phyloP scores from a whole-genome alignment of 2,888 invertebrate genomes.

The Rhyacophila evoluta region DNA sequence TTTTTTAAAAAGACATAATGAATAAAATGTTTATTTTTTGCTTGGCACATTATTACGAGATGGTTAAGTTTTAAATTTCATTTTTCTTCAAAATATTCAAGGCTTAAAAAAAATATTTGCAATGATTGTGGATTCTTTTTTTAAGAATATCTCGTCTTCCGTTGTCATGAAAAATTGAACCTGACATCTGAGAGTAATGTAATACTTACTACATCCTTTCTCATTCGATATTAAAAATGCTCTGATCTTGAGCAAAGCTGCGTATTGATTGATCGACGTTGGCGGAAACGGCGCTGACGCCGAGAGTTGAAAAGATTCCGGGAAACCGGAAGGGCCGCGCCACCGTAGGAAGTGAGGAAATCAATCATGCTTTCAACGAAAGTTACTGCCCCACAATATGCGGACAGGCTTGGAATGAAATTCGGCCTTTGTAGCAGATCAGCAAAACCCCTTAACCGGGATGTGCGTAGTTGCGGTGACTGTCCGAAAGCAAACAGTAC shows the following conservation, averaged over 20 bases:
- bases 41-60: no score
- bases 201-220: background rate
- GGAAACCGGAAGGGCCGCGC: conserved; percentile 45
- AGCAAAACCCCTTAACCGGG: conserved; percentile 18
- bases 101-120: no score
- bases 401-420: conserved; percentile 22
- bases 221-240: background rate
- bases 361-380: conserved; percentile 48
- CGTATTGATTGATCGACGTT: conserved; percentile 42
- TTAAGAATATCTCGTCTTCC: no score
- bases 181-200: background rate
- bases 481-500: conserved; percentile 6
- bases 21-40: no score
- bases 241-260: background rate
- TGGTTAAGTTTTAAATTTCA: no score
- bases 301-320: conserved; percentile 39
- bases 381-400: conserved; percentile 24
- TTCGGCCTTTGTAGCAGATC: conserved; percentile 22
- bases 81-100: no score
- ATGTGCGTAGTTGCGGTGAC: conserved; percentile 12
- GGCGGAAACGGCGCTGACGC: conserved; percentile 20
- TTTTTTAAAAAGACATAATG: no score
- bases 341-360: conserved; percentile 39
- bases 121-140: no score
- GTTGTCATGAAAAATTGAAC: background rate